phyloP scores from a whole-genome alignment of 2,797 vertebrate species.

The Varecia variegata region DNA sequence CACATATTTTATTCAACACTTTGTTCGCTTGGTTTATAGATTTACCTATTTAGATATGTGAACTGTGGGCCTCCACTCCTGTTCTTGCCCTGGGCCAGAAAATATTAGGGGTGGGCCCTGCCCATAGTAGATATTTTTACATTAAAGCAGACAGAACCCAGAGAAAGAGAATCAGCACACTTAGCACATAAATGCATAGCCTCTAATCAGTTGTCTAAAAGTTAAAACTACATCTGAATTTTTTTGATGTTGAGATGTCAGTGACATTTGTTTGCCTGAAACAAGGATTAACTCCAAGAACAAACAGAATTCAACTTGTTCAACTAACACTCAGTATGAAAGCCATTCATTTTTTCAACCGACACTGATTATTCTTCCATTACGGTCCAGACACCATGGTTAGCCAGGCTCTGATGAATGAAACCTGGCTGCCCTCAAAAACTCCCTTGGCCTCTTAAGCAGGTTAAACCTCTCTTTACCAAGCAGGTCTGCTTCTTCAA shows the following conservation, averaged over 20 bases:
- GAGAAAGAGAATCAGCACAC: neutral
- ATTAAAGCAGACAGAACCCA: neutral
- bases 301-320: conserved; percentile 59
- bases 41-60: neutral
- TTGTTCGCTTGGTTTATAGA: neutral
- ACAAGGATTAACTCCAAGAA: conserved; percentile 49
- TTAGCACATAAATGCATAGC: neutral
- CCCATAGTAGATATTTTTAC: neutral
- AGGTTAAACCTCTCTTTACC: neutral
- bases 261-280: conserved; percentile 53
- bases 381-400: conserved; percentile 53
- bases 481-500: neutral
- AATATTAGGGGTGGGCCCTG: neutral
- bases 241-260: conserved; percentile 28
- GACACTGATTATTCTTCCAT: conserved; percentile 52
- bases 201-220: conserved; percentile 26
- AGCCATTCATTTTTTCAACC: conserved; percentile 50
- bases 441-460: neutral
- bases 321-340: conserved; percentile 34
- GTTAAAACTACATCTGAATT: conserved; percentile 40
- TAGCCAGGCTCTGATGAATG: conserved; percentile 46
- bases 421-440: conserved; percentile 34
- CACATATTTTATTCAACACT: neutral
- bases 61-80: neutral
- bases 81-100: neutral